Conservation (phyloP, 2,113 vertebrate species). For the Ictalurus furcatus region DNA sequence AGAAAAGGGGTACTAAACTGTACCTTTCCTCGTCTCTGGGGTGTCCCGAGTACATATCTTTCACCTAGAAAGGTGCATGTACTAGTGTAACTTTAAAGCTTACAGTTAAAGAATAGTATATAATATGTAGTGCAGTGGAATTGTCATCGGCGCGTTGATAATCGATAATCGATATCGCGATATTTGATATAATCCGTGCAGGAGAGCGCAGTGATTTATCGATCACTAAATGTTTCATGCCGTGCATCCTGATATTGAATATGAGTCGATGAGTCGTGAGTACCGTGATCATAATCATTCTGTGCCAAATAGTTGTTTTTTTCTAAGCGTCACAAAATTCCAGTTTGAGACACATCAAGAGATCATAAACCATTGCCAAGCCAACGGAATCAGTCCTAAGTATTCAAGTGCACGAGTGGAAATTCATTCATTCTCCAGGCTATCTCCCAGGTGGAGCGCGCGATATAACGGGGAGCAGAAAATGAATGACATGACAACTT, state of each 20-base stretch:
- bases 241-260: background rate
- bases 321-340: background rate
- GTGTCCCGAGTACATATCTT: background rate
- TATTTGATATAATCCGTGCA: background rate
- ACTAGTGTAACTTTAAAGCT: background rate
- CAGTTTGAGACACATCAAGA: background rate
- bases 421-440: conserved; percentile 72
- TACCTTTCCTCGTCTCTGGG: background rate
- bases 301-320: background rate
- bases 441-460: conserved; percentile 24
- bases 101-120: background rate
- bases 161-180: background rate
- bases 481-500: conserved; percentile 34
- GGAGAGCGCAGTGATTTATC: background rate
- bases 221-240: background rate
- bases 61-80: background rate
- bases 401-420: conserved; percentile 15
- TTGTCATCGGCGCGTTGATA: background rate
- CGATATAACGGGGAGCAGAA: conserved; percentile 32
- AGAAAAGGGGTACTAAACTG: too few species aligned
- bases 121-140: background rate
- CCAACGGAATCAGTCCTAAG: background rate
- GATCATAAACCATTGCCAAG: background rate
- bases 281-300: background rate
- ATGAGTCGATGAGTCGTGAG: background rate